Evolutionary conservation across 2,888 invertebrate species (phyloP).

Genomic region (Laothoe populi): DNA sequence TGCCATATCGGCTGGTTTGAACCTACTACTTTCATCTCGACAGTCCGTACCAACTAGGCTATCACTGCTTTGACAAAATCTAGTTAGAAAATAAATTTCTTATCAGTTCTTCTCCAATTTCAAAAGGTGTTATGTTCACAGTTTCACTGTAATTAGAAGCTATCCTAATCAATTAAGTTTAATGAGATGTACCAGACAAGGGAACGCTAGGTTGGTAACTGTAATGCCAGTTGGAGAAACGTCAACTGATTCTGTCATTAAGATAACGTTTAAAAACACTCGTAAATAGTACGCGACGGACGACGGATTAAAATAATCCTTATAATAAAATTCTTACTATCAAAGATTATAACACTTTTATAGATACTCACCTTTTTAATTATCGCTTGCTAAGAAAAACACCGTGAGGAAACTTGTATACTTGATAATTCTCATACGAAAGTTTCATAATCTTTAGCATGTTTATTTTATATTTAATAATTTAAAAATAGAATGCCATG

Average conservation of each 20-base stretch:
- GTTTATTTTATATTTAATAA: too few relatives aligned
- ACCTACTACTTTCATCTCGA: too few relatives aligned
- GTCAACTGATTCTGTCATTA: constrained; percentile 10
- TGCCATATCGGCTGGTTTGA: too few relatives aligned
- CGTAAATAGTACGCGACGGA: not conserved
- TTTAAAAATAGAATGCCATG: too few relatives aligned
- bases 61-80: too few relatives aligned
- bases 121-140: not conserved
- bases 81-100: too few relatives aligned
- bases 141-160: not conserved
- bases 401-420: too few relatives aligned
- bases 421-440: too few relatives aligned
- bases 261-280: not conserved
- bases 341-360: not conserved
- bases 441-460: too few relatives aligned
- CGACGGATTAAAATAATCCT: not conserved
- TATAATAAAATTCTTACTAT: not conserved
- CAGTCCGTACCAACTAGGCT: too few relatives aligned
- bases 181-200: constrained; percentile 4
- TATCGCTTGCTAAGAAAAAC: too few relatives aligned
- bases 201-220: not conserved
- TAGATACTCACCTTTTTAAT: not conserved
- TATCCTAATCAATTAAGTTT: too few relatives aligned
- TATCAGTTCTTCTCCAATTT: not conserved
- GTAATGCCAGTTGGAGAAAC: not conserved